Base-by-base conservation (phyloP, 2,113 vertebrate genomes). In the Burhinus bistriatus region DNA sequence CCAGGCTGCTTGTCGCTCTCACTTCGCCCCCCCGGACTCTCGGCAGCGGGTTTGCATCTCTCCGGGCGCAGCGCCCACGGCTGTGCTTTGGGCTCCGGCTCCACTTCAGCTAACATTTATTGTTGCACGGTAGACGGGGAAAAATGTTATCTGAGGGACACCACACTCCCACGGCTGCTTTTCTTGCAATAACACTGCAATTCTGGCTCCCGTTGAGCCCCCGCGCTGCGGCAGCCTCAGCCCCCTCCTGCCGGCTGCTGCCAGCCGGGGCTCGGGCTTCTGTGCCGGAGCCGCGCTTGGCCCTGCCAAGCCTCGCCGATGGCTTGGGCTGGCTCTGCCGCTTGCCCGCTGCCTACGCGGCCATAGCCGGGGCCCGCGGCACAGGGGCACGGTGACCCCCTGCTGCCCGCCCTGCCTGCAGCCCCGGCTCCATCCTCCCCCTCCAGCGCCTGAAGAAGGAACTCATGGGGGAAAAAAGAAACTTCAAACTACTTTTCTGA, bases 261-360 rank as follows among this genome's bases (percentile, higher is more conserved):
- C 58, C 89, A 64, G 45, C 16, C 6, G 0, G 54, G 32, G 9
- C 34, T 73, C 3, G 7, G 66, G 49, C 64, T 84, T 6, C 80
- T 26, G 71, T 30, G 34, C 79, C 5, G 1, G 42, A 40, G 64
- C 34, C 12, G 1, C 16, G 1, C 15, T 34, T 1, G 6, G 87
- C 69, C 26, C 1, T 38, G 22, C 54, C 4, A 4, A n/a, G 34
- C 57, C 21, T 55, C 9, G 2, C 51, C 13, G 3, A 26, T 0
- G 9, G 34, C 27, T 6, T 1, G 1, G 52, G 19, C 54, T 76
- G 79, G 34, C 34, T 29, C 54, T 69, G 79, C 45, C 13, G 0
- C 22, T 38, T 27, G 27, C 18, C 62, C 3, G 0, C 22, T 29
- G 45, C 61, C 70, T 5, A 3, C 1, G 0, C 12, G 3, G 54